Evolutionary conservation across 2,888 invertebrate genomes (phyloP).

Genomic region (Osmoderma eremita): DNA sequence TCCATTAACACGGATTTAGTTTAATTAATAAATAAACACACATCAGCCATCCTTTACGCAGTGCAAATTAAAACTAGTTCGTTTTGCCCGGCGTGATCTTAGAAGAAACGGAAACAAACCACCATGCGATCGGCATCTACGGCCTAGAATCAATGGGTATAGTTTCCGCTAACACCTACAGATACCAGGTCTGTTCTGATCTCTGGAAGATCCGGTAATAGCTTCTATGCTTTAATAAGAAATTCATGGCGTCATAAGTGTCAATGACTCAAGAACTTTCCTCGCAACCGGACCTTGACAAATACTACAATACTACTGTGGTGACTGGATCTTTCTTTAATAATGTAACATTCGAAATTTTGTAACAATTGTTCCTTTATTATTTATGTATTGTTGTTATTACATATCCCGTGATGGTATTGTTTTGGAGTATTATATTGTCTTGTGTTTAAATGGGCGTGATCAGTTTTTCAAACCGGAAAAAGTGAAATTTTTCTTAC

Average conservation of each 20-base stretch:
- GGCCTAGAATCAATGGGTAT: slow-evolving; percentile 17
- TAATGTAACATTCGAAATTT: slow-evolving; percentile 15
- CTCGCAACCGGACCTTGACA: slow-evolving; percentile 29
- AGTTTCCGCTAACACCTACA: slow-evolving; percentile 14
- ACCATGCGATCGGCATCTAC: too few relatives aligned
- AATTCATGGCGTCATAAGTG: slow-evolving; percentile 20
- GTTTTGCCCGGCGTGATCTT: too few relatives aligned
- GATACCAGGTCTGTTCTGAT: slow-evolving; percentile 11
- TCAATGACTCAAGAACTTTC: slow-evolving; percentile 36
- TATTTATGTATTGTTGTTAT: neutral
- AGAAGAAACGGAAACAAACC: too few relatives aligned
- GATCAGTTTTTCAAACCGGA: neutral
- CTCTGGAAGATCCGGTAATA: slow-evolving; percentile 29
- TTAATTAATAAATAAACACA: too few relatives aligned
- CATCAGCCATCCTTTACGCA: too few relatives aligned
- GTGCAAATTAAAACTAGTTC: too few relatives aligned
- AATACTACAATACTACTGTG: slow-evolving; percentile 10
- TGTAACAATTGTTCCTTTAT: slow-evolving; percentile 18
- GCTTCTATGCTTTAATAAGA: slow-evolving; percentile 25
- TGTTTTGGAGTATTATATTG: slow-evolving; percentile 13
- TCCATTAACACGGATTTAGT: too few relatives aligned
- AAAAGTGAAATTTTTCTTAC: slow-evolving; percentile 9
- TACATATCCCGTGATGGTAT: neutral
- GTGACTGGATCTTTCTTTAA: neutral
- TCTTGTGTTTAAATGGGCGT: slow-evolving; percentile 17